A percentile compares a stretch with the other conserved stretches of the same genome.
Evolutionary conservation across 2,888 invertebrate species (phyloP).

Genomic region (Cinara cedri): DNA sequence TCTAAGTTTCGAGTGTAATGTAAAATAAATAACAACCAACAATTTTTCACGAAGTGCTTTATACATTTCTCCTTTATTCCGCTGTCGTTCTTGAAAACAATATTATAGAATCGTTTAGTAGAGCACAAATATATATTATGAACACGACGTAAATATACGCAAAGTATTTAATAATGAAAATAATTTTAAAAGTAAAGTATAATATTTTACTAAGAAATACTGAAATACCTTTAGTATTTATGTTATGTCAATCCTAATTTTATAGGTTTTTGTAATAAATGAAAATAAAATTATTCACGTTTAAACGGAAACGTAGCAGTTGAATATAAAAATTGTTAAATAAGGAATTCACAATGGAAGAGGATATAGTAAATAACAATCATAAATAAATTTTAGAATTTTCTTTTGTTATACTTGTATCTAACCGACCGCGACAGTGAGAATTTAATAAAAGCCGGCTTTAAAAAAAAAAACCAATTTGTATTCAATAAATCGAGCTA

Average conservation of each 20-base stretch:
- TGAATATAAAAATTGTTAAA: too few species aligned
- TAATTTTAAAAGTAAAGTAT: too few species aligned
- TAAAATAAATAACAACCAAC: constrained; percentile 7
- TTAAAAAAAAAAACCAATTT: too few species aligned
- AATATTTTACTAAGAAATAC: background rate
- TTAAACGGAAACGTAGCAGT: too few species aligned
- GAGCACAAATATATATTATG: background rate
- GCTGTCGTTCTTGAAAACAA: too few species aligned
- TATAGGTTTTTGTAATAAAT: background rate
- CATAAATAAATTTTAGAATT: too few species aligned
- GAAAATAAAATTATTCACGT: background rate
- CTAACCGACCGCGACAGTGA: too few species aligned
- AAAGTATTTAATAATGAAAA: background rate
- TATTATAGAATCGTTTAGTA: background rate
- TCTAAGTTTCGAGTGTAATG: background rate
- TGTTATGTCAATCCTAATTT: background rate
- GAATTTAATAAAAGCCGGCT: too few species aligned
- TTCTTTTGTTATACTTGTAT: too few species aligned
- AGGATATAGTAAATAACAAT: too few species aligned
- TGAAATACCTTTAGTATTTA: background rate
- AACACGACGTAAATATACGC: background rate
- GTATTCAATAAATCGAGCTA: too few species aligned
- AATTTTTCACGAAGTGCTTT: background rate
- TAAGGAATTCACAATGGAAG: too few species aligned
- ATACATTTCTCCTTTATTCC: background rate